These are phyloP conservation scores for Pterostichus madidus DNA, from an alignment of 2,888 invertebrate species.

Conservation along the genomic window DNA sequence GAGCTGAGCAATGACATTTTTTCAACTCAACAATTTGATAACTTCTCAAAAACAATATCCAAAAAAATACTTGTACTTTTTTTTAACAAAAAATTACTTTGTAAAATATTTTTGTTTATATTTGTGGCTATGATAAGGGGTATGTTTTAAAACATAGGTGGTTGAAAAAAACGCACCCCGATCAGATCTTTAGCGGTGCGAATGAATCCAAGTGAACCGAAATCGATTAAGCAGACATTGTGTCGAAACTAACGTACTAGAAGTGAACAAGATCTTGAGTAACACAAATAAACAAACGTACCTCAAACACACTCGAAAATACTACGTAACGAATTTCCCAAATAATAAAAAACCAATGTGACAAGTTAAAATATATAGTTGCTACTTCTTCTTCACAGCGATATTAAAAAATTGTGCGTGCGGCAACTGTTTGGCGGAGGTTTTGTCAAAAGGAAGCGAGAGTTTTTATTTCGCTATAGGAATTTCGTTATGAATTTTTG, in stretches of 20 bases:
- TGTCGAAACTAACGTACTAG: conserved; percentile 72
- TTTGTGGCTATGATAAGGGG: conserved; percentile 11
- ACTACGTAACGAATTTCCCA: not conserved
- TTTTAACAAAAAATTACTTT: too few species aligned
- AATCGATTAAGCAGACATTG: conserved; percentile 74
- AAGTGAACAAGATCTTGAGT: conserved; percentile 73
- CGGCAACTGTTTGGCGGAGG: conserved; percentile 44
- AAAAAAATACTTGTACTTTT: too few species aligned
- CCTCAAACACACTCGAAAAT: conserved; percentile 2
- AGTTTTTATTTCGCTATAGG: conserved; percentile 50
- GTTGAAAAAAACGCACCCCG: conserved; percentile 17
- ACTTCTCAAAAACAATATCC: too few species aligned
- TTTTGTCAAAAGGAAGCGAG: conserved; percentile 60
- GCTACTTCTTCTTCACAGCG: conserved; percentile 24
- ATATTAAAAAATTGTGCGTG: conserved; percentile 51
- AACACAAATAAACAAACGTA: conserved; percentile 68
- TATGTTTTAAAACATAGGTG: conserved; percentile 15
- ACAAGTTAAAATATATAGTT: conserved; percentile 19
- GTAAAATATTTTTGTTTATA: not conserved
- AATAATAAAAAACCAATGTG: conserved; percentile 24
- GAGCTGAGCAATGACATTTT: too few species aligned
- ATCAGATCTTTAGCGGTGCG: conserved; percentile 49
- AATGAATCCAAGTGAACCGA: conserved; percentile 72
- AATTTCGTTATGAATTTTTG: conserved; percentile 69
- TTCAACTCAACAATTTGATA: too few species aligned